Percentiles rank a stretch among this genome's conserved stretches.
phyloP scores from a whole-genome alignment of 2,797 vertebrate species.

The Smutsia temminckii region DNA sequence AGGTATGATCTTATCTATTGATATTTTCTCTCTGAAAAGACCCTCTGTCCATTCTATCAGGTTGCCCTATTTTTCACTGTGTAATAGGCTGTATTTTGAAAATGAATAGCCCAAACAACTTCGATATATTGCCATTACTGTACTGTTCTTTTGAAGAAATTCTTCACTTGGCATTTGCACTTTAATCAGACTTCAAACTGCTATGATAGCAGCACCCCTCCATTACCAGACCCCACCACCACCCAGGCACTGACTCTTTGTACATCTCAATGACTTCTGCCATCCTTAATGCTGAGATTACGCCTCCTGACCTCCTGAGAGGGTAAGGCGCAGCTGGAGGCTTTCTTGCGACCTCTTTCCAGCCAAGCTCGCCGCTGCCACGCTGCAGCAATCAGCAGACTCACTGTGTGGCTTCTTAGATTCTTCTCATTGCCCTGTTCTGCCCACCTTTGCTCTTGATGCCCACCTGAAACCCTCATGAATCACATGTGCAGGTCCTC shows the following conservation, averaged over 20 bases:
- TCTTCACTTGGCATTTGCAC: slow-evolving; percentile 70
- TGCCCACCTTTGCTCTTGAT: slow-evolving; percentile 25
- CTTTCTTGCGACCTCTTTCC: neutral
- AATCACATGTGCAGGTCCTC: neutral
- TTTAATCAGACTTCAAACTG: slow-evolving; percentile 67
- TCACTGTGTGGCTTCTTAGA: neutral
- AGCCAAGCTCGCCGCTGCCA: neutral
- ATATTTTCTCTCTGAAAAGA: slow-evolving; percentile 76
- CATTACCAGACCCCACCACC: neutral
- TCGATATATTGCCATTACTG: slow-evolving; percentile 66
- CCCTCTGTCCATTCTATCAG: slow-evolving; percentile 67
- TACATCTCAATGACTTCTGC: slow-evolving; percentile 15
- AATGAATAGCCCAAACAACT: slow-evolving; percentile 76
- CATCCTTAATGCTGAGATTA: neutral
- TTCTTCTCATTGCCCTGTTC: neutral
- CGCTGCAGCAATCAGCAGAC: neutral
- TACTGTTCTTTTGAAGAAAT: slow-evolving; percentile 65
- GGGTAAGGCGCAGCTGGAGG: neutral
- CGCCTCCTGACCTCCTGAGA: slow-evolving; percentile 12
- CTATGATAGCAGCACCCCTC: neutral
- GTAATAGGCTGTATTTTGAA: slow-evolving; percentile 73
- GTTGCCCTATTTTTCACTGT: slow-evolving; percentile 78
- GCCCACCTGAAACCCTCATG: slow-evolving; percentile 44
- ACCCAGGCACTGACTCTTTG: slow-evolving; percentile 14
- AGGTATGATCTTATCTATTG: slow-evolving; percentile 77